Percentiles rank a stretch among this genome's conserved stretches.
Conservation (phyloP, 1,140 invertebrate species). For the Rhopalosiphum maidis region DNA sequence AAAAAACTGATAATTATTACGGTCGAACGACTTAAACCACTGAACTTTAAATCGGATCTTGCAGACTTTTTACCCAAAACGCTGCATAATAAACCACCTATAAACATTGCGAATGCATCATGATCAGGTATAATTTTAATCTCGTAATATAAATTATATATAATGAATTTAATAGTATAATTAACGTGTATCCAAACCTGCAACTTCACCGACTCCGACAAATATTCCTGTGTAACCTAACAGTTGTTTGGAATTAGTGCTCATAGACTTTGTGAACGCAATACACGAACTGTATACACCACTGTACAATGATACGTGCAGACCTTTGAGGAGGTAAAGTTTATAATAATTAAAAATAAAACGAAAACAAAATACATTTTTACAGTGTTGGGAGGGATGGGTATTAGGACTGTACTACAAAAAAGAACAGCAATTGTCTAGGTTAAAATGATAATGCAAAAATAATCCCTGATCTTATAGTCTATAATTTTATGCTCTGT, state of each 20-base stretch:
- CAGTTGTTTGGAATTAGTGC: conserved; percentile 78
- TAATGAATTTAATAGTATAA: neutral
- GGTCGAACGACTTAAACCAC: conserved; percentile 82
- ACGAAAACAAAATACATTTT: too few species aligned
- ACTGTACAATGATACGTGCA: conserved; percentile 92
- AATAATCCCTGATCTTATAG: too few species aligned
- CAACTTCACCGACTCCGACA: conserved; percentile 90
- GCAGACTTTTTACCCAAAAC: conserved; percentile 84
- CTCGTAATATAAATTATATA: neutral
- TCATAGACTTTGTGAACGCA: conserved; percentile 81
- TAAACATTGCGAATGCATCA: neutral
- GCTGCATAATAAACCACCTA: conserved; percentile 82
- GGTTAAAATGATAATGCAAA: too few species aligned
- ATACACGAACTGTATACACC: conserved; percentile 93
- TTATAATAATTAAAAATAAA: neutral
- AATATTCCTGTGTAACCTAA: conserved; percentile 92
- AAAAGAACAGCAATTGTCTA: too few species aligned
- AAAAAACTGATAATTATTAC: conserved; percentile 63
- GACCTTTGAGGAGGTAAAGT: conserved; percentile 67
- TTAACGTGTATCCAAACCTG: conserved; percentile 65
- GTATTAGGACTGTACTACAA: too few species aligned
- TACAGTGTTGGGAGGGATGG: too few species aligned
- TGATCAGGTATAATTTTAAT: neutral
- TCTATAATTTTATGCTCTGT: too few species aligned
- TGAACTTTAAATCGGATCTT: conserved; percentile 58